Evolutionary conservation across 2,888 invertebrate species (phyloP).

Genomic region (Hypselothyrea guttata): DNA sequence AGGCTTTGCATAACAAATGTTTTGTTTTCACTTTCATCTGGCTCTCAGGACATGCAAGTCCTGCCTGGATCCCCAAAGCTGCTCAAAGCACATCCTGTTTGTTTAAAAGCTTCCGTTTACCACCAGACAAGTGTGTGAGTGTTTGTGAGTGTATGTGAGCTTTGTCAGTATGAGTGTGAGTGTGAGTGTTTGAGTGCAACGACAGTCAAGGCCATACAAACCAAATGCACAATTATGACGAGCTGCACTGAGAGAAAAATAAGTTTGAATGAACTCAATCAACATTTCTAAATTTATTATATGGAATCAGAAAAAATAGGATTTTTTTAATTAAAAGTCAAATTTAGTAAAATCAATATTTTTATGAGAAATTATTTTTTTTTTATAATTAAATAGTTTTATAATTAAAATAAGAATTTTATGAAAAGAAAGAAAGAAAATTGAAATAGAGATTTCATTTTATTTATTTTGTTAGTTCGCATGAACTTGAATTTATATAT

Average conservation of each 20-base stretch:
- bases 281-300: too few relatives aligned
- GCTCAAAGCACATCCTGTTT: slow-evolving; percentile 74
- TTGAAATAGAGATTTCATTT: too few relatives aligned
- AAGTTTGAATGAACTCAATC: too few relatives aligned
- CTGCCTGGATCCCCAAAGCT: slow-evolving; percentile 50
- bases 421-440: too few relatives aligned
- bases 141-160: slow-evolving; percentile 10
- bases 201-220: slow-evolving; percentile 52
- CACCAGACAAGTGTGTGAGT: slow-evolving; percentile 20
- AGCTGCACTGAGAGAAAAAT: slow-evolving; percentile 1
- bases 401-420: too few relatives aligned
- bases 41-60: slow-evolving; percentile 41
- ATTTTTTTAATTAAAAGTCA: too few relatives aligned
- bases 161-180: slow-evolving; percentile 5
- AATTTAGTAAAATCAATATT: too few relatives aligned
- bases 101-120: slow-evolving; percentile 71
- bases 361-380: too few relatives aligned
- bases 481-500: too few relatives aligned
- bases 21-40: slow-evolving; percentile 59
- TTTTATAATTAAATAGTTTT: too few relatives aligned
- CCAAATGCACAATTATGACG: slow-evolving; percentile 72
- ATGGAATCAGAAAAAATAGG: too few relatives aligned
- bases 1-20: slow-evolving; percentile 74
- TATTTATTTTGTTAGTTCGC: too few relatives aligned
- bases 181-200: not conserved